A percentile compares a stretch with the other conserved stretches of the same genome.
phyloP scores from a whole-genome alignment of 2,888 invertebrate genomes.

The Chloroclystis v-ata region DNA sequence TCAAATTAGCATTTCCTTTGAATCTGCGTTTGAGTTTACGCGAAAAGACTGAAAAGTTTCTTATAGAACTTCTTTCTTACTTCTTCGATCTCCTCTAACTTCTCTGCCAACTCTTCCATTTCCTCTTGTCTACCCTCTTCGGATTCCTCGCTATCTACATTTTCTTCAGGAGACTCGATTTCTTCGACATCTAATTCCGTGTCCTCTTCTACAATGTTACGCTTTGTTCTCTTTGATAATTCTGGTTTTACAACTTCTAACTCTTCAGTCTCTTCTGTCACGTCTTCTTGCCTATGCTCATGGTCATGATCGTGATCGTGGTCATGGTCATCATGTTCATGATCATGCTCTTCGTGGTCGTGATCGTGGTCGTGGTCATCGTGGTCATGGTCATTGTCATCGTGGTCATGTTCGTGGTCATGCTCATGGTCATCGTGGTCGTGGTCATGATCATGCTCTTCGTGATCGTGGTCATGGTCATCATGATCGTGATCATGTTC shows the following conservation, averaged over 20 bases:
- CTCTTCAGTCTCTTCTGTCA: slow-evolving; percentile 6
- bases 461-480: neutral
- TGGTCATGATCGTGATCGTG: slow-evolving; percentile 8
- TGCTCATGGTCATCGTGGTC: slow-evolving; percentile 3
- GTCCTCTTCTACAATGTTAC: slow-evolving; percentile 7
- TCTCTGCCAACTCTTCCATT: slow-evolving; percentile 21
- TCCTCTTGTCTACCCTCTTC: slow-evolving; percentile 21
- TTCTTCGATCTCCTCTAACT: slow-evolving; percentile 27
- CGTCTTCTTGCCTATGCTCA: slow-evolving; percentile 4
- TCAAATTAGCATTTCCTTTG: slow-evolving; percentile 45
- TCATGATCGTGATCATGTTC: slow-evolving; percentile 1
- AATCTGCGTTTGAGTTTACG: slow-evolving; percentile 49
- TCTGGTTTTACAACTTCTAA: slow-evolving; percentile 1
- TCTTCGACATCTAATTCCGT: slow-evolving; percentile 13
- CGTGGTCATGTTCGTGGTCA: slow-evolving; percentile 1
- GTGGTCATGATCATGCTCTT: slow-evolving; percentile 3
- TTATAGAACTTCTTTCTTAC: slow-evolving; percentile 40
- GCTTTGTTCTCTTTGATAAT: slow-evolving; percentile 10
- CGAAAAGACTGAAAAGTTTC: slow-evolving; percentile 42
- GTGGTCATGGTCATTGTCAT: slow-evolving; percentile 1
- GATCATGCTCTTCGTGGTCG: slow-evolving; percentile 1
- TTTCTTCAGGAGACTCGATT: slow-evolving; percentile 6
- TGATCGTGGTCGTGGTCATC: slow-evolving; percentile 5
- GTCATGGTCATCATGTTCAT: neutral
- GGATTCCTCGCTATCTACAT: slow-evolving; percentile 5